Base-by-base conservation (phyloP, 2,797 vertebrate genomes). In the Siniperca obscura region DNA sequence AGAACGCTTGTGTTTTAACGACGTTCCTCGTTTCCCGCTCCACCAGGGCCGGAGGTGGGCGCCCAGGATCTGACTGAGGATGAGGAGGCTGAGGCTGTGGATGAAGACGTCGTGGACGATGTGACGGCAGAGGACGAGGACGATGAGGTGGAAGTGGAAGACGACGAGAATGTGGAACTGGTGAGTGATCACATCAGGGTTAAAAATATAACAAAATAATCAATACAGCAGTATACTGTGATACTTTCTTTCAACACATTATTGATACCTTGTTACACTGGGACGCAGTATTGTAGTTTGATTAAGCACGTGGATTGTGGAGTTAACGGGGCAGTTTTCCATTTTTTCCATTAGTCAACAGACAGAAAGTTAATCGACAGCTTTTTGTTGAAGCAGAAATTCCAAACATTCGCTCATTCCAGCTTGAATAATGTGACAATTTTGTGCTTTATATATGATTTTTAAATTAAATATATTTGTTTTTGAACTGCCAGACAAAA, bases 101-200 rank as follows among this genome's bases (percentile, higher is more conserved):
- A 97, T n/a, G 98, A 99, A 91, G 98, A 99, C 60, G 91, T 94
- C 0, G 95, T 96, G 44, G 98, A 99, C 64, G 98, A 99, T 42
- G 97, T 95, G 10, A 86, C 97, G 17, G 96, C 97, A 27, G 98
- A 99, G 91, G 98, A 99, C 79, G 98, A 99, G 87, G 98, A 99
- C 70, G 98, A 99, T 74, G 98, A 99, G 92, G 98, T 97, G 1
- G 98, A 99, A 84, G 98, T 99, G 48, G 98, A 99, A 88, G 98
- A 99, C 69, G 98, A 99, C 68, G 98, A 99, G 4, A 96, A 97
- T 10, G 97, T 97, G n/a, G 98, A 99, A 81, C 85, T 99, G 94
- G 98, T 99, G 92, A 82, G 91, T 13, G 52, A 4, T 30, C 27
- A 30, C 62, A 6, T 59, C 16, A 19, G 7, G 44, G 9, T 2